phyloP scores from a whole-genome alignment of 2,888 invertebrate genomes.

The Malthinus flaveolus region DNA sequence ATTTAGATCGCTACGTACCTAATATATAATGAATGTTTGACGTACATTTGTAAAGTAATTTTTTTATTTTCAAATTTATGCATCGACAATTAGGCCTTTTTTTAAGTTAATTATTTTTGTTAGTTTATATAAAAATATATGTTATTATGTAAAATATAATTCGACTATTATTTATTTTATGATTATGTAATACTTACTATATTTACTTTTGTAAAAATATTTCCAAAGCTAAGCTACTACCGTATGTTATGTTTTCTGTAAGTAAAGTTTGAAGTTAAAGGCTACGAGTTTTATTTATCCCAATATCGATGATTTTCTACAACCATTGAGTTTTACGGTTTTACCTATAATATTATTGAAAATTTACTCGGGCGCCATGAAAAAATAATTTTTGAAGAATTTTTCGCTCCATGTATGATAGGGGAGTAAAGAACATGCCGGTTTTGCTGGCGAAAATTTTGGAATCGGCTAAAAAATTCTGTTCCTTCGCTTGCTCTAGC shows the following conservation, averaged over 20 bases:
- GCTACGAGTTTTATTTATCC: neutral
- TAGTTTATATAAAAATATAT: slow-evolving; percentile 14
- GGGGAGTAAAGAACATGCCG: too few relatives aligned
- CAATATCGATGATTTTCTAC: too few relatives aligned
- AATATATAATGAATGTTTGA: slow-evolving; percentile 25
- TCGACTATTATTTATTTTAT: slow-evolving; percentile 18
- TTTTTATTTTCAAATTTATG: slow-evolving; percentile 11
- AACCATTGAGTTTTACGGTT: too few relatives aligned
- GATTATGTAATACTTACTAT: neutral
- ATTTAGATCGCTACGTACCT: slow-evolving; percentile 21
- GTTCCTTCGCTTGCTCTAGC: too few relatives aligned
- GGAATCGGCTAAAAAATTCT: too few relatives aligned
- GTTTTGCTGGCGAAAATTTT: too few relatives aligned
- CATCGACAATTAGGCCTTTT: slow-evolving; percentile 26
- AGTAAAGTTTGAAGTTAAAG: slow-evolving; percentile 25
- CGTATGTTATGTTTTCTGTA: slow-evolving; percentile 27
- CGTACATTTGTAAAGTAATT: slow-evolving; percentile 23
- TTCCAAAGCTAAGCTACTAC: slow-evolving; percentile 17
- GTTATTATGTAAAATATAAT: slow-evolving; percentile 15
- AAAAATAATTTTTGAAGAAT: too few relatives aligned
- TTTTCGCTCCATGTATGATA: too few relatives aligned
- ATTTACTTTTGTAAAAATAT: slow-evolving; percentile 26
- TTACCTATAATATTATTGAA: too few relatives aligned
- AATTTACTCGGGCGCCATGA: too few relatives aligned
- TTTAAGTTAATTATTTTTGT: slow-evolving; percentile 7